Base-by-base conservation (phyloP, 2,888 invertebrate species). In the Hemistola chrysoprasaria region DNA sequence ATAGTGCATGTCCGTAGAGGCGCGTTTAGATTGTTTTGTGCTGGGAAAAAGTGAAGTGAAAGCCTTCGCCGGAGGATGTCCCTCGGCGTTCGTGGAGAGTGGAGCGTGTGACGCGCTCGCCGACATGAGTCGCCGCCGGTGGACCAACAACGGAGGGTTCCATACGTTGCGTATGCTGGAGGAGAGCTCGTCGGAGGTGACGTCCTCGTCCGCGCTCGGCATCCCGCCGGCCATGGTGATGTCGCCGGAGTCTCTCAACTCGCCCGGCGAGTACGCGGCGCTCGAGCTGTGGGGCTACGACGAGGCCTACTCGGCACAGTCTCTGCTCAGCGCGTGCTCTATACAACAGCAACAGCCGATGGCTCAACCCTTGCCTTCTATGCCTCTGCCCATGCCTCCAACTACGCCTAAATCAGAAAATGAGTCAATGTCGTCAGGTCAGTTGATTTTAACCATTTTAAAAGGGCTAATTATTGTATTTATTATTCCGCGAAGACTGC, bases 221-320 rank as follows among this genome's bases (percentile, higher is more conserved):
- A 90, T 94, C 78, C 91, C 93, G 61, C 90, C 93, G 54, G 92
- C 93, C 51, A 92, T 94, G 78, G 93, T 93, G 66, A 94, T 94
- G 92, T 94, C 93, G 65, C 94, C 94, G 31, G 92, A 94, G 50
- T 93, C 94, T 31, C 89, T 95, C 53, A 92, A 92, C 53, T 94
- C 95, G 56, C 92, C 94, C 9, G 38, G 43, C 43, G 94, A 95
- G 59, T 94, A 94, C 75, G 93, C 92, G 47, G 95, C 95, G 64
- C 90, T 95, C 53, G 96, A 95, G 69, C 90, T 96, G 57, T 96
- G 96, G 96, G 95, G 95, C 64, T 91, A 91, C 67, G 92, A 92
- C 57, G 92, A 92, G 49, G 69, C 82, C 9, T 88, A 89, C 62
- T 71, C 85, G 52, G 68, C 85, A 34, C 90, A 75, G 69, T 82